These are phyloP conservation scores for Urocolius indicus DNA, from an alignment of 2,113 vertebrate genomes.

Conservation along the genomic window DNA sequence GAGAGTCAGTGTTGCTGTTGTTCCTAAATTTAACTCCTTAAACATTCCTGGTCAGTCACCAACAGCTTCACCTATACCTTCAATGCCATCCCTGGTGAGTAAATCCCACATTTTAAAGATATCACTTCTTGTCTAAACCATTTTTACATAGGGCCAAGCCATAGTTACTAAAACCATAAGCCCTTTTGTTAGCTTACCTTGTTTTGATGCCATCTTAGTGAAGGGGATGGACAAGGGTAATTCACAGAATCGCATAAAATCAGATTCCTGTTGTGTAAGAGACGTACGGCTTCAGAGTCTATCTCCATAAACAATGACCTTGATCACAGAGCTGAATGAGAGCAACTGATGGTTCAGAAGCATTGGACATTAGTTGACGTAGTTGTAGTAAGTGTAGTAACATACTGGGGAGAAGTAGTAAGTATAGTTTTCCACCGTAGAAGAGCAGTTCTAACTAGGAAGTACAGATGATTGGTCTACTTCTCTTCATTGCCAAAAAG, in stretches of 20 bases:
- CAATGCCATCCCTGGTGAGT: conserved; percentile 88
- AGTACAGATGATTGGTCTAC: background rate
- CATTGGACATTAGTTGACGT: background rate
- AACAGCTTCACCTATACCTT: conserved; percentile 63
- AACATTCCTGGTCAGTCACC: conserved; percentile 90
- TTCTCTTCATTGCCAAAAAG: background rate
- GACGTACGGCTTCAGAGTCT: background rate
- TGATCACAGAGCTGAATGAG: background rate
- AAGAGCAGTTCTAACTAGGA: background rate
- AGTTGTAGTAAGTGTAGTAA: background rate
- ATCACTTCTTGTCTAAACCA: background rate
- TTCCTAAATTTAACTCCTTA: conserved; percentile 96
- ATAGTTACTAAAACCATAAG: background rate
- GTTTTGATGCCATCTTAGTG: background rate
- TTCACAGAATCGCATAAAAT: too few relatives aligned
- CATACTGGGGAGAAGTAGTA: background rate
- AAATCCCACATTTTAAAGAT: background rate
- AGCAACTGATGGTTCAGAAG: background rate
- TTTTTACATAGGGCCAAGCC: background rate
- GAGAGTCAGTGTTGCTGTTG: conserved; percentile 96
- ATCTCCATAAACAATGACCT: background rate
- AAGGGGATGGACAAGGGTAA: background rate
- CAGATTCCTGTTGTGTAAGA: background rate
- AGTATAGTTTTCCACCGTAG: background rate
- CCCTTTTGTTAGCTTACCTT: background rate